These are phyloP conservation scores for Ditula angustiorana DNA, from an alignment of 2,888 invertebrate genomes.

Conservation along the genomic window DNA sequence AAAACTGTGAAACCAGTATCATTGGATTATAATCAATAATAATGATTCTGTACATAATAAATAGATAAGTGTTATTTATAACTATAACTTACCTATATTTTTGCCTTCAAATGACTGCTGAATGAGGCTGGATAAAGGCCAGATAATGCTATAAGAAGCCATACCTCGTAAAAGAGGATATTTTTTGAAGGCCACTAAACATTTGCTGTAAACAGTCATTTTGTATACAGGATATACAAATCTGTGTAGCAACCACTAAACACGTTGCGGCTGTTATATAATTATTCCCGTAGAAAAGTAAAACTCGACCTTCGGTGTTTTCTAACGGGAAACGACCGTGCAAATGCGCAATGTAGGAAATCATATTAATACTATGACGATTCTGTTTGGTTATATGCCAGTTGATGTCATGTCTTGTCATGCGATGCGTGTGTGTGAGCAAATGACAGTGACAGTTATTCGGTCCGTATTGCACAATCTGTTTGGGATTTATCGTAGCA, in stretches of 20 bases:
- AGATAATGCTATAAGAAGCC: conserved; percentile 89
- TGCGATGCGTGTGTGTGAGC: background rate
- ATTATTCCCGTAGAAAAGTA: conserved; percentile 31
- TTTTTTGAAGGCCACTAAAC: conserved; percentile 65
- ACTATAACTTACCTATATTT: conserved; percentile 80
- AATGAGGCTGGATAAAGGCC: conserved; percentile 90
- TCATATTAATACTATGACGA: conserved; percentile 35
- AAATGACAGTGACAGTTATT: conserved; percentile 3
- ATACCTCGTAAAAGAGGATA: conserved; percentile 86
- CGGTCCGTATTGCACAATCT: background rate
- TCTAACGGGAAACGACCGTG: conserved; percentile 36
- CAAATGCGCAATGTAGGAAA: conserved; percentile 35
- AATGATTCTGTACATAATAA: background rate
- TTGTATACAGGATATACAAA: conserved; percentile 24
- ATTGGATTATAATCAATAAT: background rate
- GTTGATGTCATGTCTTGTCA: conserved; percentile 15
- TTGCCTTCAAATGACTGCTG: conserved; percentile 90
- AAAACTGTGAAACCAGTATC: background rate
- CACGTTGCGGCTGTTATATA: conserved; percentile 25
- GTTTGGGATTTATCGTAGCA: too few relatives aligned
- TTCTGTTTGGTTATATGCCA: conserved; percentile 38
- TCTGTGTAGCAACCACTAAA: conserved; percentile 1
- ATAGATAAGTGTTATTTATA: conserved; percentile 1
- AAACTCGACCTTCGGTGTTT: conserved; percentile 33
- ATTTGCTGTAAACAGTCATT: conserved; percentile 69